These are phyloP conservation scores for Botia kubotai DNA, from an alignment of 2,797 vertebrate genomes.

Conservation along the genomic window DNA sequence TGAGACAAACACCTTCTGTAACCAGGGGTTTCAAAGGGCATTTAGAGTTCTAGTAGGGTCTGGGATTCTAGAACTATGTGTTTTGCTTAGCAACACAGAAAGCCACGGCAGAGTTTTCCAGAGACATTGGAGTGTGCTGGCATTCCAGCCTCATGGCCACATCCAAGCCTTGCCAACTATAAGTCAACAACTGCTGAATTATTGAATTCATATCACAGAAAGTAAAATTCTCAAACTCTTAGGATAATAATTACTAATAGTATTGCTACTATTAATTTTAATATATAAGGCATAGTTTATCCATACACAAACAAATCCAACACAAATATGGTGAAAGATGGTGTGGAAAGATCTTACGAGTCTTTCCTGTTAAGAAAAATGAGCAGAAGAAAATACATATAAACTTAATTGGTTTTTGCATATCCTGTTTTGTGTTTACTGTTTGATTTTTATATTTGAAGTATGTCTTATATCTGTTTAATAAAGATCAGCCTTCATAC, in stretches of 20 bases:
- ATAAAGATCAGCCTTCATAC: too few species aligned
- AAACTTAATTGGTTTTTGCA: too few species aligned
- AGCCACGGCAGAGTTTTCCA: constrained; percentile 34
- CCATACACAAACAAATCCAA: too few species aligned
- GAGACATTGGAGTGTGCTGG: constrained; percentile 3
- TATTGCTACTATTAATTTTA: background rate
- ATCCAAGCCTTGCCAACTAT: constrained; percentile 5
- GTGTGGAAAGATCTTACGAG: too few species aligned
- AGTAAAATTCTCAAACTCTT: background rate
- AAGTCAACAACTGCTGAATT: background rate
- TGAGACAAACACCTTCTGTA: constrained; percentile 2
- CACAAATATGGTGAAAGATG: too few species aligned
- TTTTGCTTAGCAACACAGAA: constrained; percentile 14
- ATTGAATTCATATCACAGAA: constrained; percentile 15
- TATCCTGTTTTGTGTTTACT: too few species aligned
- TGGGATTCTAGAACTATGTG: constrained; percentile 7
- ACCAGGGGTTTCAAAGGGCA: background rate
- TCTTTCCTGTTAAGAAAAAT: too few species aligned
- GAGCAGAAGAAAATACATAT: too few species aligned
- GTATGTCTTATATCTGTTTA: too few species aligned
- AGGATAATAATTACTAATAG: constrained; percentile 1
- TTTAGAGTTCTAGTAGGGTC: constrained; percentile 8
- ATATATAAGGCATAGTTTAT: background rate
- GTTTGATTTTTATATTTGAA: too few species aligned
- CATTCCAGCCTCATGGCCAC: background rate